Base-by-base conservation (phyloP, 2,797 vertebrate species). In the Schizopygopsis malacanthus region DNA sequence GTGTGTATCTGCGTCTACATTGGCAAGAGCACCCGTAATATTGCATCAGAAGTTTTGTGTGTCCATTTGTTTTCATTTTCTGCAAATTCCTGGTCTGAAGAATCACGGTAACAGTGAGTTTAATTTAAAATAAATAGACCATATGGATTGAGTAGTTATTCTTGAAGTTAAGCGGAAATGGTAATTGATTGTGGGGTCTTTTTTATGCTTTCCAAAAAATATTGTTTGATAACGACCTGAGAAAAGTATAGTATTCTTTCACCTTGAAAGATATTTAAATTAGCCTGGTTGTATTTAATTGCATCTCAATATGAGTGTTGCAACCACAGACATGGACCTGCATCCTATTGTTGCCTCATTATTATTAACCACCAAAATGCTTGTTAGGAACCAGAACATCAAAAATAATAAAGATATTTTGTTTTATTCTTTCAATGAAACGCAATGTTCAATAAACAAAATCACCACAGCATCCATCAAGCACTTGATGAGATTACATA, bases 131-230 rank as follows among this genome's bases (percentile, higher is more conserved):
- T 82, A 71, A 85, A 78, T 78, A 63, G 71, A 87, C 83, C n/a
- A 77, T 67, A 8, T 63, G 0, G 11, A 59, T 71, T 83, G 77
- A 37, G 20, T 54, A 9, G 22, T 3, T 10, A 85, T 54, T 9
- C 56, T 79, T 89, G 87, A 85, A 56, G 87, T 89, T 91, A 85
- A 92, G 89, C 89, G 54, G 73, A 90, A 87, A 77, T 85, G 63
- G 76, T 88, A 87, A 90, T 89, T 91, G 65, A 87, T 84, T 83
- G 15, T 82, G 87, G 79, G 1, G 33, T 8, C 16, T 67, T 73
- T 83, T 43, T 79, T 33, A 83, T 77, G 33, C 70, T 67, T 86
- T 87, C 79, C 25, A 15, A 82, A 59, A 18, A 81, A 37, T 50
- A 20, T 67, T 67, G 28, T 61, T 84, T 83, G 65, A 87, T 82